Percentiles rank a stretch among this genome's conserved stretches.
Evolutionary conservation across 2,113 vertebrate genomes (phyloP).

Genomic region (Syngnathoides biaculeatus): DNA sequence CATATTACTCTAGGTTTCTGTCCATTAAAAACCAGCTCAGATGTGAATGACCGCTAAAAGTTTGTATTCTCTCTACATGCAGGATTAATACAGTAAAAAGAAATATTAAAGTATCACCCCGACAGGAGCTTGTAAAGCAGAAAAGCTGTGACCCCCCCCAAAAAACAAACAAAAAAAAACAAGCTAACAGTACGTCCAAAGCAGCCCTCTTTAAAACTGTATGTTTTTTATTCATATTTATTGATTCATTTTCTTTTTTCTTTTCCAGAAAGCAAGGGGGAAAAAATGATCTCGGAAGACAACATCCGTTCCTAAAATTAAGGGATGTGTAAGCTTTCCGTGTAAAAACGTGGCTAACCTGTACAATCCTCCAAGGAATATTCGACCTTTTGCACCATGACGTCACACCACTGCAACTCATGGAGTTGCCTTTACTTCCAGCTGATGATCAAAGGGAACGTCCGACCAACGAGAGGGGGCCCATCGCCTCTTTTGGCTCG

Average conservation of each 20-base stretch:
- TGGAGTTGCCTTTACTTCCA: neutral
- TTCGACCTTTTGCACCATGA: neutral
- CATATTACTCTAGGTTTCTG: conserved; percentile 62
- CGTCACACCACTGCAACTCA: neutral
- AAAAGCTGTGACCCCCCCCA: conserved; percentile 39
- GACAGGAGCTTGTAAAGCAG: conserved; percentile 67
- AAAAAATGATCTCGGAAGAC: conserved; percentile 63
- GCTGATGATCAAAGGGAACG: neutral
- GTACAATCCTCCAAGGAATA: conserved; percentile 57
- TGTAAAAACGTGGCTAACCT: conserved; percentile 57
- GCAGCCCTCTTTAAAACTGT: conserved; percentile 72
- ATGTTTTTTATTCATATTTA: too few species aligned
- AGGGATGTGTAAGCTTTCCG: conserved; percentile 52
- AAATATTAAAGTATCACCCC: conserved; percentile 62
- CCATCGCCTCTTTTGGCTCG: neutral
- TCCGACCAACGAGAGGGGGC: neutral
- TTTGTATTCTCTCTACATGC: conserved; percentile 72
- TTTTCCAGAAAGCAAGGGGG: conserved; percentile 33
- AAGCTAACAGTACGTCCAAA: conserved; percentile 73
- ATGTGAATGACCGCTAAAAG: conserved; percentile 73
- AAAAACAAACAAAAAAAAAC: conserved; percentile 7
- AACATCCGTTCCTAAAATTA: conserved; percentile 55
- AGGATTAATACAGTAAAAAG: conserved; percentile 73
- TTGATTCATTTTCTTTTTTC: conserved; percentile 30
- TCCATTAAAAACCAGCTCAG: conserved; percentile 68